Evolutionary conservation across 2,797 vertebrate genomes (phyloP).

Genomic region (Cottoperca gobio): DNA sequence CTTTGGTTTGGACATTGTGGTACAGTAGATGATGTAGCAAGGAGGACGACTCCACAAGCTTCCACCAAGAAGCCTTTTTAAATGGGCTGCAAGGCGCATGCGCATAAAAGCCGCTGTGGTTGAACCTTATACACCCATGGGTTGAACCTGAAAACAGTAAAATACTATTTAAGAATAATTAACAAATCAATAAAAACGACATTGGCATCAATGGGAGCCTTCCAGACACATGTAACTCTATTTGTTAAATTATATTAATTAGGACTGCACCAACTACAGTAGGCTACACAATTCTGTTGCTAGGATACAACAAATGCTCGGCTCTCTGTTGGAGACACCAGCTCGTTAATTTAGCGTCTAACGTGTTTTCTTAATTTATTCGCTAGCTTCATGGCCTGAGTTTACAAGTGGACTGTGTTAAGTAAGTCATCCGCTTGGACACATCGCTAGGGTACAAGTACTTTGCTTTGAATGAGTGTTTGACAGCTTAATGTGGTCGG

Average conservation of each 20-base stretch:
- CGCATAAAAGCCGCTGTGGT: conserved; percentile 38
- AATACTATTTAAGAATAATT: no score
- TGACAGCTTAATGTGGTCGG: not conserved
- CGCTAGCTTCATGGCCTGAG: not conserved
- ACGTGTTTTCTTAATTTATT: not conserved
- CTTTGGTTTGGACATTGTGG: conserved; percentile 87
- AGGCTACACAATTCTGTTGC: conserved; percentile 70
- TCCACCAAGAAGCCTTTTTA: conserved; percentile 41
- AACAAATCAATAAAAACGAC: no score
- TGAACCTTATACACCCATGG: no score
- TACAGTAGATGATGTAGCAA: not conserved
- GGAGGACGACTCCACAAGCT: conserved; percentile 18
- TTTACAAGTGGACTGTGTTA: conserved; percentile 21
- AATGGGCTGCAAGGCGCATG: conserved; percentile 59
- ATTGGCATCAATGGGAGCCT: no score
- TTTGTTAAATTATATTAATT: no score
- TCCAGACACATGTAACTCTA: no score
- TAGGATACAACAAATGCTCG: conserved; percentile 68
- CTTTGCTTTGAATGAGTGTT: conserved; percentile 8
- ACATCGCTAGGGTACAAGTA: conserved; percentile 34
- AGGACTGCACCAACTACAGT: not conserved
- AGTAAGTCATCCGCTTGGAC: conserved; percentile 31
- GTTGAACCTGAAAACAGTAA: no score
- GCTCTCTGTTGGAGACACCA: not conserved
- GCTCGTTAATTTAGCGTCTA: not conserved